Evolutionary conservation across 1,140 invertebrate genomes (phyloP).

Genomic region (Bombus difficillimus): DNA sequence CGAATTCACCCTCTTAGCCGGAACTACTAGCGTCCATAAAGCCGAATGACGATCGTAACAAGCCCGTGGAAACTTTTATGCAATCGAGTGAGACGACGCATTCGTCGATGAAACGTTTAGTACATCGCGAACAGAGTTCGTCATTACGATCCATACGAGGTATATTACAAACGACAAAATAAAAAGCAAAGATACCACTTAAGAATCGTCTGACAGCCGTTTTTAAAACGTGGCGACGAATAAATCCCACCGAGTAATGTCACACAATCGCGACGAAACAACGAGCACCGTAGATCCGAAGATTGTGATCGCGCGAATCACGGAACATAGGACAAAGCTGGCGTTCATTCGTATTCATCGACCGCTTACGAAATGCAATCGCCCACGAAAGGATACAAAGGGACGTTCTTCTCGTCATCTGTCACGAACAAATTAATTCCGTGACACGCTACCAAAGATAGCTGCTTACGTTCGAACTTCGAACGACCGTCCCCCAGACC

Average conservation of each 20-base stretch:
- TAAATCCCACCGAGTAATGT: not conserved
- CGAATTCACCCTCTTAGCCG: slow-evolving; percentile 57
- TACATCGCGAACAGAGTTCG: not conserved
- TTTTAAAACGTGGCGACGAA: not conserved
- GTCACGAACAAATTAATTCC: slow-evolving; percentile 67
- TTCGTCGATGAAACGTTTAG: not conserved
- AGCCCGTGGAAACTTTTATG: slow-evolving; percentile 21
- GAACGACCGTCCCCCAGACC: not conserved
- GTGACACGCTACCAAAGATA: slow-evolving; percentile 62
- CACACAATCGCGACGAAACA: not conserved
- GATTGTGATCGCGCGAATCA: slow-evolving; percentile 54
- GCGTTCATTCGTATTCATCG: slow-evolving; percentile 69
- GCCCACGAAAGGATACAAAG: slow-evolving; percentile 37
- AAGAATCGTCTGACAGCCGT: not conserved
- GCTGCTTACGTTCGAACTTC: slow-evolving; percentile 28
- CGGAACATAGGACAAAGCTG: slow-evolving; percentile 41
- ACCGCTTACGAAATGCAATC: slow-evolving; percentile 54
- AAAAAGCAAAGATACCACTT: not conserved
- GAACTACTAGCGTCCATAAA: slow-evolving; percentile 56
- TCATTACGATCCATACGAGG: not conserved
- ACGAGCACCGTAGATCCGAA: not conserved
- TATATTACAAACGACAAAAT: not conserved
- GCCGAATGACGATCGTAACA: slow-evolving; percentile 39
- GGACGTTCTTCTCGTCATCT: slow-evolving; percentile 49
- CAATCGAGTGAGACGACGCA: not conserved